Percentiles rank a stretch among this genome's conserved stretches.
Conservation (phyloP, 2,888 invertebrate species). For the Ceriagrion tenellum region DNA sequence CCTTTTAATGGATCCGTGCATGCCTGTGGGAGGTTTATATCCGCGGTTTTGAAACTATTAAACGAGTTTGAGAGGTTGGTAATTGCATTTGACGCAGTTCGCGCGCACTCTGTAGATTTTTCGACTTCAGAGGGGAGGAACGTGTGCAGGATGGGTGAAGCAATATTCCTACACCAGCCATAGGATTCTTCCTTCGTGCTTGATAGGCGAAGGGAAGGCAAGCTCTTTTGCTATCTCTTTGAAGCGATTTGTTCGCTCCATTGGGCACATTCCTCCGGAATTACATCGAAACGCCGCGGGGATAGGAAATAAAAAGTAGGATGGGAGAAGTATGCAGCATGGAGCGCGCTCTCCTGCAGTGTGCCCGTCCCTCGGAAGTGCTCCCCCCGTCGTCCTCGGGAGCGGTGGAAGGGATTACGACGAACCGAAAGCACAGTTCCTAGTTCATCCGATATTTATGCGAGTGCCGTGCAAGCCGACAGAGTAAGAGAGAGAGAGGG, state of each 20-base stretch:
- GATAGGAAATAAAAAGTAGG: not conserved
- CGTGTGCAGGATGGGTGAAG: not conserved
- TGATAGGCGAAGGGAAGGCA: not conserved
- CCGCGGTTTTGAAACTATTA: not conserved
- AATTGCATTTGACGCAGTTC: not conserved
- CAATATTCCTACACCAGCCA: not conserved
- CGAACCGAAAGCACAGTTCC: not conserved
- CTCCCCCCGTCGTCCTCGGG: not conserved
- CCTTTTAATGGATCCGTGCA: not conserved
- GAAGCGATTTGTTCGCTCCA: slow-evolving; percentile 14
- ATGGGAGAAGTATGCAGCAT: not conserved
- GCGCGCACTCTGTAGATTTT: not conserved
- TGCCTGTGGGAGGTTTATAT: not conserved
- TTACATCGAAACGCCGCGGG: slow-evolving; percentile 2
- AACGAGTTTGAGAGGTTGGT: not conserved
- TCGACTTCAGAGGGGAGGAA: not conserved
- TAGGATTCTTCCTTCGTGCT: not conserved
- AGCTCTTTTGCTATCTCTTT: not conserved
- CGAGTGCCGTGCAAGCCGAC: not conserved
- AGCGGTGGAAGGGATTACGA: not conserved
- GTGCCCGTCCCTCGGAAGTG: not conserved
- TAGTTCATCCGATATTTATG: slow-evolving; percentile 32
- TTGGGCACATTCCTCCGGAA: not conserved
- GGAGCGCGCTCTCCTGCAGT: not conserved
- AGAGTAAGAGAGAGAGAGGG: too few relatives aligned